phyloP scores from a whole-genome alignment of 2,888 invertebrate genomes.

The Achlya flavicornis region DNA sequence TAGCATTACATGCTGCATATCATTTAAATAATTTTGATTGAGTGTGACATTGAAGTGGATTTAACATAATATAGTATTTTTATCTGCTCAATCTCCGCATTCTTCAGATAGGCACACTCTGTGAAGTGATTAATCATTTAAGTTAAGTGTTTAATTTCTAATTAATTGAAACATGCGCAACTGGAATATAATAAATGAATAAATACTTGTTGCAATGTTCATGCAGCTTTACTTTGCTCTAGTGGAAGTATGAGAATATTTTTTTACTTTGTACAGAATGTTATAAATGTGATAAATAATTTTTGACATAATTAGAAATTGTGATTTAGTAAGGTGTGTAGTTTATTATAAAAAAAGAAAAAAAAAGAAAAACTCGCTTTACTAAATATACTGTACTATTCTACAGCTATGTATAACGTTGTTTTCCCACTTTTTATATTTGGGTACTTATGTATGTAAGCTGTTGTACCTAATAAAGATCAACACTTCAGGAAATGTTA shows the following conservation, averaged over 20 bases:
- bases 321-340: constrained; percentile 82
- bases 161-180: constrained; percentile 43
- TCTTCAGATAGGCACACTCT: constrained; percentile 38
- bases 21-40: constrained; percentile 35
- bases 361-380: constrained; percentile 69
- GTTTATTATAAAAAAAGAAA: constrained; percentile 62
- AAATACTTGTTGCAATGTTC: constrained; percentile 53
- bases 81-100: constrained; percentile 37
- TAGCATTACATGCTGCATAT: constrained; percentile 52
- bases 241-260: constrained; percentile 77
- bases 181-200: constrained; percentile 35
- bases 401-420: constrained; percentile 70
- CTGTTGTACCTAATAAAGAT: constrained; percentile 70
- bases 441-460: constrained; percentile 76
- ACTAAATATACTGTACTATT: constrained; percentile 72
- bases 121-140: constrained; percentile 33
- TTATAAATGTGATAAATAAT: constrained; percentile 82
- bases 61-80: constrained; percentile 25
- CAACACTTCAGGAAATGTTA: constrained; percentile 66
- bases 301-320: constrained; percentile 81
- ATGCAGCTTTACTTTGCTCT: constrained; percentile 75
- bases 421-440: constrained; percentile 78
- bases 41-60: constrained; percentile 30
- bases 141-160: constrained; percentile 39
- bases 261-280: constrained; percentile 83